phyloP scores from a whole-genome alignment of 2,797 vertebrate species.

The Anguilla anguilla region DNA sequence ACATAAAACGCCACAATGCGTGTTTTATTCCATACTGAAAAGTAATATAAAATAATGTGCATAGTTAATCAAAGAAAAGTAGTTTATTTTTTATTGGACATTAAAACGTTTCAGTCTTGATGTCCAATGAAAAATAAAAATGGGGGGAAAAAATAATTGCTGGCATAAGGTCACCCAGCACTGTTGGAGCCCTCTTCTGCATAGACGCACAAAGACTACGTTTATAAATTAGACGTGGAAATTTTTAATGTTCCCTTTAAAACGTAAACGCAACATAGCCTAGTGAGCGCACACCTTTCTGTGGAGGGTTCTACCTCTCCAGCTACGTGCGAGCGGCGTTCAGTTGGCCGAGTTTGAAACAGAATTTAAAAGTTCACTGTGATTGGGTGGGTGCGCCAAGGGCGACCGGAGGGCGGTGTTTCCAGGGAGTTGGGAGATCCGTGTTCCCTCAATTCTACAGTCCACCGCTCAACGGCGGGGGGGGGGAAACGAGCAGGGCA shows the following conservation, averaged over 20 bases:
- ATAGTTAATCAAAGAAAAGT: neutral
- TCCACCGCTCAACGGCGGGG: neutral
- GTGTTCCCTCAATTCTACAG: conserved; percentile 61
- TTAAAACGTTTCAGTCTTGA: neutral
- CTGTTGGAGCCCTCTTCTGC: neutral
- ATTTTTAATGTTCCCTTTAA: neutral
- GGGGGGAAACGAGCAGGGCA: conserved; percentile 29
- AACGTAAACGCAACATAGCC: conserved; percentile 1
- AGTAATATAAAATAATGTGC: neutral
- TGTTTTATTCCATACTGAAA: neutral
- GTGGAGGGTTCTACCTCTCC: neutral
- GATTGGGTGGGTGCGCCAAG: conserved; percentile 65
- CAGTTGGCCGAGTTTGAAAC: conserved; percentile 64
- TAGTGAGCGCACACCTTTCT: neutral
- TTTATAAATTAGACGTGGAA: neutral
- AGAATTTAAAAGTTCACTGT: conserved; percentile 47
- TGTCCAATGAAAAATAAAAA: neutral
- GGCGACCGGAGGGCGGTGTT: conserved; percentile 66
- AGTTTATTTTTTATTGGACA: neutral
- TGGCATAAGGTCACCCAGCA: neutral
- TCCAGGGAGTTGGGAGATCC: conserved; percentile 58
- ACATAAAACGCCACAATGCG: too few species aligned
- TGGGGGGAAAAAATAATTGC: neutral
- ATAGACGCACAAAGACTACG: neutral
- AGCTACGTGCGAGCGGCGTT: conserved; percentile 48